Base-by-base conservation (phyloP, 2,888 invertebrate genomes). In the Chamaedrilus cognettii region DNA sequence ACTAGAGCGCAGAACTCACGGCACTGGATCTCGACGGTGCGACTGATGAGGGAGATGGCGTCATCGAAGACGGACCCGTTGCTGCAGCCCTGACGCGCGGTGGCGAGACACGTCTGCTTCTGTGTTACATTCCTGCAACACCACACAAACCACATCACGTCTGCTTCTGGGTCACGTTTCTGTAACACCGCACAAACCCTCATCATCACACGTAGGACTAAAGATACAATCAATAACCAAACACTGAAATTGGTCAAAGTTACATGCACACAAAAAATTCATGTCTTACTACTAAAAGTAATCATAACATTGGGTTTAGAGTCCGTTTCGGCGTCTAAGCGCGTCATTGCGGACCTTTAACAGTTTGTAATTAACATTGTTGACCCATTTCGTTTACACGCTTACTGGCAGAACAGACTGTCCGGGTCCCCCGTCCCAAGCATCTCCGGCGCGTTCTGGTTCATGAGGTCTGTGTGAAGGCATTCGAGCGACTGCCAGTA, bases 401-500 rank as follows among this genome's bases (percentile, higher is more conserved):
- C 55, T 52, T 23, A 52, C 55, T 52, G 19, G 55, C 55, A 52
- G 7, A 52, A 23, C 7, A 5, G 5, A 26, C 55, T 52, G 28
- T 23, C 26, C 15, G 28, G 19, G 11, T 5, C 28, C 15, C 26
- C 55, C 7, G 55, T 7, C 7, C 55, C 19, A 23, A 52, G 55
- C 11, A 26, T 23, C 26, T 5, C 15, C 7, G 26, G 55, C 19
- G 11, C 26, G 55, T 26, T 23, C 7, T 11, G 28, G 26, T 26
- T 23, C 26, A 23, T 19, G 28, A 26, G 11, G 28, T 52, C 55
- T 23, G 55, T 23, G 7, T 52, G 26, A 7, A 52, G 26, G 55
- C 55, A 52, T 7, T 26, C 26, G 5, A 52, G 55, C 26, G 55
- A 7, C 15, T 52, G 11, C 55, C 55, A 52, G 55, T 52, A 52